A percentile compares a stretch with the other conserved stretches of the same genome.
phyloP scores from a whole-genome alignment of 2,797 vertebrate species.

The Chiroxiphia lanceolata region DNA sequence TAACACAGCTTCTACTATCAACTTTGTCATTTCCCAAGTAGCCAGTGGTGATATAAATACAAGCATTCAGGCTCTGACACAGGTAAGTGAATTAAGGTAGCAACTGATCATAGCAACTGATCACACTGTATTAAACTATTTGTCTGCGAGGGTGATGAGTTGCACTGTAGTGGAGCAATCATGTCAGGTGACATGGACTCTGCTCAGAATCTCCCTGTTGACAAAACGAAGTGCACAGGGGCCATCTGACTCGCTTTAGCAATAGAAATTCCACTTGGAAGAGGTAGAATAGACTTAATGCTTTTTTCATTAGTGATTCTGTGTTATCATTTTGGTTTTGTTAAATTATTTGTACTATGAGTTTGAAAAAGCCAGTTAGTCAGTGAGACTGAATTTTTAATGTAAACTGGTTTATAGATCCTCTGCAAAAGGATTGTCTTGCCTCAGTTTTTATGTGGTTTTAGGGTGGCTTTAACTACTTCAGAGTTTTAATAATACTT shows the following conservation, averaged over 20 bases:
- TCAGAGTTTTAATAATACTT: not conserved
- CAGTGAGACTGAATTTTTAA: not conserved
- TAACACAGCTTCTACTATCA: conserved; percentile 96
- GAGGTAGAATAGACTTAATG: not conserved
- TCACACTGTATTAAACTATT: not conserved
- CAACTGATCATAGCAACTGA: not conserved
- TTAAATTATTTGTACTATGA: not conserved
- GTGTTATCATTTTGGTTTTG: not conserved
- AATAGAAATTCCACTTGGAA: not conserved
- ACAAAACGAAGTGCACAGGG: conserved; percentile 86
- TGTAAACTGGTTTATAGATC: not conserved
- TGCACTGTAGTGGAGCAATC: conserved; percentile 73
- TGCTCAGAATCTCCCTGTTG: conserved; percentile 79
- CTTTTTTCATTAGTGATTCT: not conserved
- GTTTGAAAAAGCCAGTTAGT: not conserved
- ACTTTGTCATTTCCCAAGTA: conserved; percentile 98
- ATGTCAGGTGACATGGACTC: conserved; percentile 66
- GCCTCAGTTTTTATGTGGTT: not conserved
- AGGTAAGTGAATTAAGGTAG: conserved; percentile 77
- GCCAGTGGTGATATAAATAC: conserved; percentile 95
- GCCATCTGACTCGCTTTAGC: conserved; percentile 82
- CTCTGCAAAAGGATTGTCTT: not conserved
- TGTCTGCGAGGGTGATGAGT: conserved; percentile 81
- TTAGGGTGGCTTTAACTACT: not conserved
- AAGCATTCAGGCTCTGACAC: conserved; percentile 96